Conservation (phyloP, 2,888 invertebrate species). For the Ennomos erosarius region DNA sequence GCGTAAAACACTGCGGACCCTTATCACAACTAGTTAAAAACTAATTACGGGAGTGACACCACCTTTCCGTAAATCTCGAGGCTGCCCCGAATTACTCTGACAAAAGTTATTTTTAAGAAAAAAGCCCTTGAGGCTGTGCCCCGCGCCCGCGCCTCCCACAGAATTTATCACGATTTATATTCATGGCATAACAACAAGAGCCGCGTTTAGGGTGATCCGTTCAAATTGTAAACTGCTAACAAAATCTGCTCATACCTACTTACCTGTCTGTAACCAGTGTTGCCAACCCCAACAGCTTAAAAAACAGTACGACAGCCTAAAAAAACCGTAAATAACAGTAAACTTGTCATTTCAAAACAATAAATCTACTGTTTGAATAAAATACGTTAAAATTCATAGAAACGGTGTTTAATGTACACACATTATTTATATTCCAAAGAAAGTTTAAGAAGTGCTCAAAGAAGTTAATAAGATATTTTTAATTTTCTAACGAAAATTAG, state of each 20-base stretch:
- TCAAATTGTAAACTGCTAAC: slow-evolving; percentile 74
- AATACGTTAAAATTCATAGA: too few species aligned
- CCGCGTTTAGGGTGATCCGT: slow-evolving; percentile 78
- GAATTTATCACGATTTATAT: slow-evolving; percentile 88
- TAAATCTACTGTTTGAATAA: too few species aligned
- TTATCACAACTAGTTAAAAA: slow-evolving; percentile 86
- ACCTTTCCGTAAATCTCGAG: slow-evolving; percentile 82
- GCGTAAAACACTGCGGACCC: slow-evolving; percentile 78
- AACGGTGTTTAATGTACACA: too few species aligned
- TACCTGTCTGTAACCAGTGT: too few species aligned
- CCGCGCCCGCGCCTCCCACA: slow-evolving; percentile 57
- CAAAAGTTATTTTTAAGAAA: slow-evolving; percentile 86
- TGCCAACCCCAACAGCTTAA: too few species aligned
- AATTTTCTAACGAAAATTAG: too few species aligned
- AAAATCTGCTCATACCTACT: slow-evolving; percentile 59
- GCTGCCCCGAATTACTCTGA: slow-evolving; percentile 83
- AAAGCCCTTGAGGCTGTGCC: slow-evolving; percentile 80
- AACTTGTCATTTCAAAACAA: too few species aligned
- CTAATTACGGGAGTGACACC: slow-evolving; percentile 85
- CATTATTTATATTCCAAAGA: too few species aligned
- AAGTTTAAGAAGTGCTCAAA: too few species aligned
- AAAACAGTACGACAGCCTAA: too few species aligned
- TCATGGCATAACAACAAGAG: slow-evolving; percentile 84
- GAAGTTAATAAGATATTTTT: too few species aligned
- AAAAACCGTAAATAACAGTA: too few species aligned